phyloP scores from a whole-genome alignment of 2,888 invertebrate species.

The Pterobdella sp. region DNA sequence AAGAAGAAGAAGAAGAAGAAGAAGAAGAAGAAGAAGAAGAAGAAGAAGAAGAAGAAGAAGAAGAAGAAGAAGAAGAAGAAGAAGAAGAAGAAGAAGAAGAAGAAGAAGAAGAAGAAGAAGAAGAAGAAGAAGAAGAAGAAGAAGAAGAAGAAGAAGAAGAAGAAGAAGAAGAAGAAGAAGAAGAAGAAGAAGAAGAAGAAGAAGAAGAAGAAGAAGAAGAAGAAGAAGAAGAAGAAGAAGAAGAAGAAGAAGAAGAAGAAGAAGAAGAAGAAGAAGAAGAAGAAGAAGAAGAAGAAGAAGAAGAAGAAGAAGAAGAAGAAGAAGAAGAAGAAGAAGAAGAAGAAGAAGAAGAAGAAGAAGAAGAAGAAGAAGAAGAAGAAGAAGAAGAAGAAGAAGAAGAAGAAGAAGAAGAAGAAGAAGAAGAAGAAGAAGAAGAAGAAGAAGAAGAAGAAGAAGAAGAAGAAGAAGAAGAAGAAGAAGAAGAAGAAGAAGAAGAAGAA shows the following conservation, averaged over 20 bases:
- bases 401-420: background rate
- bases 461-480: background rate
- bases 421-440: background rate
- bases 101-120: conserved; percentile 20
- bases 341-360: background rate
- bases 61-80: conserved; percentile 17
- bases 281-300: background rate
- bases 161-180: background rate
- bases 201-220: background rate
- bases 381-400: background rate
- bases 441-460: background rate
- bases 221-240: background rate
- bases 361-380: background rate
- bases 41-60: conserved; percentile 20
- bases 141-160: background rate
- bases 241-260: background rate
- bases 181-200: background rate
- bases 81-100: conserved; percentile 20
- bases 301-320: background rate
- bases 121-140: background rate
- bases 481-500: background rate
- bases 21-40: conserved; percentile 20
- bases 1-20: conserved; percentile 20
- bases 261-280: background rate
- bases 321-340: background rate